Evolutionary conservation across 1,140 invertebrate species (phyloP).

Genomic region (Bilobella aurantiaca): DNA sequence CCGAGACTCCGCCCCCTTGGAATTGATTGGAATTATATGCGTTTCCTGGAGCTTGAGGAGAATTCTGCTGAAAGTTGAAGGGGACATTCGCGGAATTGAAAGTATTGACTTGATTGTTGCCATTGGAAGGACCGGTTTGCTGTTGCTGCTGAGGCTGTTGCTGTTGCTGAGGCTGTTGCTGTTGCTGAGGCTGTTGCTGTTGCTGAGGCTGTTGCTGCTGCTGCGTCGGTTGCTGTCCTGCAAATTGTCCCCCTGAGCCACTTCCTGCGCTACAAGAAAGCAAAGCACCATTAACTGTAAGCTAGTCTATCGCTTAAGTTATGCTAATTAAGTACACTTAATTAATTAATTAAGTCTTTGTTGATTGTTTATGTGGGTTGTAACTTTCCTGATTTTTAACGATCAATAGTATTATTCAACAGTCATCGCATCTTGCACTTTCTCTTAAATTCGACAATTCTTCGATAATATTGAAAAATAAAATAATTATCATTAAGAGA

Average conservation of each 20-base stretch:
- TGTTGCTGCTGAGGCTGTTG: slow-evolving; percentile 12
- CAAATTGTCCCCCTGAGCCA: slow-evolving; percentile 13
- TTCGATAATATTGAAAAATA: too few relatives aligned
- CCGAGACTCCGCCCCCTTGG: neutral
- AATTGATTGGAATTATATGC: slow-evolving; percentile 14
- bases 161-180: slow-evolving; percentile 21
- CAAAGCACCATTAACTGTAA: too few relatives aligned
- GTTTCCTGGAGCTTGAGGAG: slow-evolving; percentile 23
- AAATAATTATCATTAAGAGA: too few relatives aligned
- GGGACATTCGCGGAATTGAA: slow-evolving; percentile 21
- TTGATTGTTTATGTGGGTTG: neutral
- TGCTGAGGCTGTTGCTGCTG: too few relatives aligned
- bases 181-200: slow-evolving; percentile 23
- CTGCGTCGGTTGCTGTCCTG: too few relatives aligned
- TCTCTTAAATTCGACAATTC: neutral
- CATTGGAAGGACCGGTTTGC: slow-evolving; percentile 27
- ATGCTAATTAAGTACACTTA: too few relatives aligned
- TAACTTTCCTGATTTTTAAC: neutral
- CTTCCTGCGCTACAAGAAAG: slow-evolving; percentile 23
- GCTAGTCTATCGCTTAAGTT: too few relatives aligned
- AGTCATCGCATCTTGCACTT: neutral
- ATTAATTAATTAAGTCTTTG: neutral
- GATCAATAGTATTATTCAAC: neutral
- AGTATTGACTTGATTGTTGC: slow-evolving; percentile 30
- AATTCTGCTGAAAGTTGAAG: slow-evolving; percentile 17